Evolutionary conservation across 2,797 vertebrate genomes (phyloP), one percentile per base, ranked within the genome.

Genomic region (Anas georgica): DNA sequence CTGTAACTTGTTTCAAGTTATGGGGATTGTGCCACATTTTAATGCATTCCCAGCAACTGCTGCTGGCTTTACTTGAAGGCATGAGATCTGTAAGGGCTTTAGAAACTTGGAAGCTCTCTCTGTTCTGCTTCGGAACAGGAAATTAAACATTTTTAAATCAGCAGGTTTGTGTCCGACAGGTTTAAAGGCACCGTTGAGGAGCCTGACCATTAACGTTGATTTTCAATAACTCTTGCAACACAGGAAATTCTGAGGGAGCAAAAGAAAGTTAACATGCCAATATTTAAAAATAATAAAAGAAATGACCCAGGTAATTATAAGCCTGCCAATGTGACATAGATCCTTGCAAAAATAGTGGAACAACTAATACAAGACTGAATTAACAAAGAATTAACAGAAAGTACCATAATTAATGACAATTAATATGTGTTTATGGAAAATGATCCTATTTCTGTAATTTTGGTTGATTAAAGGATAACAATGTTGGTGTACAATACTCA

Each of bases 321-420:
- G 64, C 58, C 76, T 91, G 64, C 70, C 79, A 70, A 29, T 39
- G 17, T 85, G 68, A 74, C 23, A 80, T 83, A 92, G 90, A 88
- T 83, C 39, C 48, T 90, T 86, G 33, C 35, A 77, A 94, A 83
- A 92, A 80, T 80, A 89, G 76, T 43, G 72, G 21, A 92, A 77
- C 16, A 46, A n/a, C 66, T 86, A 88, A 81, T 54, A 41, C 0
- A 0, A 90, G 87, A 48, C 39, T 63, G 58, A 88, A 89, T 76
- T 89, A 79, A 90, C 46, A 67, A 77, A 17, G 1, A 83, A 88
- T 77, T 88, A 68, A 73, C 74, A 80, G 6, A 0, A 0, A 80
- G 39, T 48, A 74, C 43, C n/a, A 68, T 86, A 80, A 87, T 87
- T 85, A 77, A 77, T 56, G 29, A 5, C 6, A 45, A 20, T 60